Evolutionary conservation across 2,888 invertebrate species (phyloP), one percentile per base, ranked within the genome.

Genomic region (Eristalinus aeneus): DNA sequence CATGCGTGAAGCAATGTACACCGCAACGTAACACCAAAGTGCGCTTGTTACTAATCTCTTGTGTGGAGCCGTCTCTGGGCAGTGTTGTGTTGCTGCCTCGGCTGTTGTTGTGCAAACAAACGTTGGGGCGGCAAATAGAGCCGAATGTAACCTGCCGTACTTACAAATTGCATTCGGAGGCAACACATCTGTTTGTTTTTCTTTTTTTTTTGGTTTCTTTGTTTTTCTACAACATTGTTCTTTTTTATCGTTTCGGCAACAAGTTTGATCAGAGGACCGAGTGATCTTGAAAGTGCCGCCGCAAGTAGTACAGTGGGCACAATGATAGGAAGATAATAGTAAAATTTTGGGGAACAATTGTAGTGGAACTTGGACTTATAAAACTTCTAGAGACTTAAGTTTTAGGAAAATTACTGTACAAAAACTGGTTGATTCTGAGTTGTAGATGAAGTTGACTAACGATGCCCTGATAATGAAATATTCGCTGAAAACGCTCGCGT

Each of bases 161-260:
- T 56, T 71, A 77, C 77, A 77, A 77, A 77, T 77, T 77, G 71
- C 77, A 77, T 71, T 77, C 77, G 56, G 64, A 71, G 69, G 77
- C 46, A 77, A 36, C 69, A 11, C 31, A 12, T 16, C 46, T n/a
- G 22, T 56, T 53, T 54, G 27, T 74, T 34, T 61, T 31, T 65
- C 60, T 53, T 54, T 5, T 23, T 56, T 56, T 23, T 8, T n/a
- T 16, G 1, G 1, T 46, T 46, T 16, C 8, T 46, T 46, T 46
- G 46, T 46, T 46, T 46, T 46, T 46, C 46, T 27, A 27, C 16
- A 46, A 34, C 34, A 10, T 34, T 10, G 34, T 34, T 34, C 9
- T 34, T 6, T 27, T 27, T 27, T 27, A 27, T 27, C 39, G 12
- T n/a, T n/a, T 16, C 39, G 46, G 60, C 56, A 36, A 39, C 65